A percentile compares a stretch with the other conserved stretches of the same genome.
Evolutionary conservation across 2,888 invertebrate genomes (phyloP).

Genomic region (Priocnemis perturbator): DNA sequence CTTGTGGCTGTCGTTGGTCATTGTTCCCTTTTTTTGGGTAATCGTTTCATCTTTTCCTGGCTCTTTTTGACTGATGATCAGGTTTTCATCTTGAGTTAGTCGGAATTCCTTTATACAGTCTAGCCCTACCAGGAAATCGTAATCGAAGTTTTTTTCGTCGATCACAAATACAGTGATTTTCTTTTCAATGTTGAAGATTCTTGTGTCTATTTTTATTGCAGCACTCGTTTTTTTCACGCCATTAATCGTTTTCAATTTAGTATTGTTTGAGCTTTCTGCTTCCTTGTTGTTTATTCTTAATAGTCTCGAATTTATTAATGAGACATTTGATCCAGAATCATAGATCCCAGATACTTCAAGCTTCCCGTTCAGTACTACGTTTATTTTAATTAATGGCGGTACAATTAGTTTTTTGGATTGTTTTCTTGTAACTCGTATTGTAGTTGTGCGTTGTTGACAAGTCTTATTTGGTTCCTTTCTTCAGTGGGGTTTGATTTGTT

Average conservation of each 20-base stretch:
- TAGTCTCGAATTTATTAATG: slow-evolving; percentile 46
- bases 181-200: slow-evolving; percentile 30
- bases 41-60: neutral
- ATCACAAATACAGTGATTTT: slow-evolving; percentile 37
- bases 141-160: slow-evolving; percentile 36
- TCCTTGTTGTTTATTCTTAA: slow-evolving; percentile 24
- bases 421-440: slow-evolving; percentile 31
- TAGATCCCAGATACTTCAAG: slow-evolving; percentile 39
- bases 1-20: slow-evolving; percentile 4
- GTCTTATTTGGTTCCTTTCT: slow-evolving; percentile 21
- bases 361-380: slow-evolving; percentile 38
- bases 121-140: slow-evolving; percentile 34
- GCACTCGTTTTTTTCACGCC: too few relatives aligned
- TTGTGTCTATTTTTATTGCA: slow-evolving; percentile 34
- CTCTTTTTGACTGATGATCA: slow-evolving; percentile 27
- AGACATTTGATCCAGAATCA: slow-evolving; percentile 49
- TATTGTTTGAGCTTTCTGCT: slow-evolving; percentile 12
- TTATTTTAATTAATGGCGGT: slow-evolving; percentile 49
- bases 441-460: slow-evolving; percentile 41
- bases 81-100: slow-evolving; percentile 38
- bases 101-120: slow-evolving; percentile 39
- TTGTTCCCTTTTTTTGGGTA: slow-evolving; percentile 20
- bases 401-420: slow-evolving; percentile 44
- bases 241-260: too few relatives aligned
- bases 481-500: slow-evolving; percentile 19